Conservation (phyloP, 2,888 invertebrate species). For the Ophion costatus region DNA sequence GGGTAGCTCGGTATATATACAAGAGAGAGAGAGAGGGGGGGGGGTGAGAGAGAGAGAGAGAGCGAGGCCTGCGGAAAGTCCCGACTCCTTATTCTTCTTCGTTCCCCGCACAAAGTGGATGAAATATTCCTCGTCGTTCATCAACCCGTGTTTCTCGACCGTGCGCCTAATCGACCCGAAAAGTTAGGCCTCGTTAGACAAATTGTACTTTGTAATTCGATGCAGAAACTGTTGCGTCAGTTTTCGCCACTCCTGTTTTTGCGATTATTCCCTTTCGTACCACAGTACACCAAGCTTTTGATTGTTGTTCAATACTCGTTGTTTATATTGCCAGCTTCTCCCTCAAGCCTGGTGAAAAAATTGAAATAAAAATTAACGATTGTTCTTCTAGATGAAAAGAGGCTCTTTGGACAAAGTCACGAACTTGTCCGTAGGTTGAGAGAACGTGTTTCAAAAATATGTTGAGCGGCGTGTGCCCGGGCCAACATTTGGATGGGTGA, state of each 20-base stretch:
- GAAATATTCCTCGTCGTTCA: conserved; percentile 57
- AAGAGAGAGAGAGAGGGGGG: not conserved
- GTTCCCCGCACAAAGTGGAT: conserved; percentile 47
- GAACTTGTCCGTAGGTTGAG: too few species aligned
- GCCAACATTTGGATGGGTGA: too few species aligned
- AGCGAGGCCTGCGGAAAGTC: not conserved
- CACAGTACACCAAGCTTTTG: not conserved
- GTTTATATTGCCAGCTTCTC: not conserved
- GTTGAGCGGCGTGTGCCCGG: too few species aligned
- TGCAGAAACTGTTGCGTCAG: conserved; percentile 37
- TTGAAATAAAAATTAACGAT: not conserved
- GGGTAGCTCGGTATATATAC: conserved; percentile 3
- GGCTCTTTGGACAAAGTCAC: too few species aligned
- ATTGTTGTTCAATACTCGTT: not conserved
- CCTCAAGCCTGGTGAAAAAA: not conserved
- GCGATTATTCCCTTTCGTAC: not conserved
- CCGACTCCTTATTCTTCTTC: conserved; percentile 2
- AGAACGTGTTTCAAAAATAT: too few species aligned
- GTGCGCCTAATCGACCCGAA: conserved; percentile 53
- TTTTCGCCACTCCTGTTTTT: not conserved
- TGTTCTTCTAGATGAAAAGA: too few species aligned
- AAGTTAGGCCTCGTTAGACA: conserved; percentile 49
- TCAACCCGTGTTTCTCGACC: conserved; percentile 57
- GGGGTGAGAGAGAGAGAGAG: not conserved
- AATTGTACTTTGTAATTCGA: conserved; percentile 12